Conservation (phyloP, 2,888 invertebrate species). For the Caenorhabditis sp. region DNA sequence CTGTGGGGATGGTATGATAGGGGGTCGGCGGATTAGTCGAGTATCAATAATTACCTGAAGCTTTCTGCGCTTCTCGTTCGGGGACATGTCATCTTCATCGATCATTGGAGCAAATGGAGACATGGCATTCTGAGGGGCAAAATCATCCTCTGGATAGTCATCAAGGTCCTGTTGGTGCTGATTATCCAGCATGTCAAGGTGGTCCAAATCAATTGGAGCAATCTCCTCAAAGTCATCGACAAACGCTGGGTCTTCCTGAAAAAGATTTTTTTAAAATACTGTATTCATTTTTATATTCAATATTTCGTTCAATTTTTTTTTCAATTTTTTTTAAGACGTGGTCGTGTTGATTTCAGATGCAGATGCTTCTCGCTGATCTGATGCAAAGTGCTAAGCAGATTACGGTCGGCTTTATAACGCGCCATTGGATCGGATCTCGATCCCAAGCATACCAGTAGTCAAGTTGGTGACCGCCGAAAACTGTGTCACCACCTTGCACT, state of each 20-base stretch:
- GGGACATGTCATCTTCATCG: constrained; percentile 40
- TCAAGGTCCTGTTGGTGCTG: constrained; percentile 31
- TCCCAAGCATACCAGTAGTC: constrained; percentile 28
- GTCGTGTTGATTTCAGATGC: neutral
- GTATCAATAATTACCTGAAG: too few relatives aligned
- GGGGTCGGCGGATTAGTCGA: too few relatives aligned
- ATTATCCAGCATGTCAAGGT: constrained; percentile 35
- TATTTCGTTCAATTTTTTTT: neutral
- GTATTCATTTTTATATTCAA: neutral
- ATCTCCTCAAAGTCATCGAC: constrained; percentile 69
- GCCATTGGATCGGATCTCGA: too few relatives aligned
- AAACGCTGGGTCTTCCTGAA: constrained; percentile 58
- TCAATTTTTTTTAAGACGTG: too few relatives aligned
- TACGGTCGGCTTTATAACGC: constrained; percentile 55
- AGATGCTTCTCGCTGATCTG: constrained; percentile 13
- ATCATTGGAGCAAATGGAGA: constrained; percentile 25
- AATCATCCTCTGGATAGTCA: constrained; percentile 25
- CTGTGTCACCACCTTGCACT: constrained; percentile 67
- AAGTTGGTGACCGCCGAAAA: constrained; percentile 29
- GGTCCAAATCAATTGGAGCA: constrained; percentile 51
- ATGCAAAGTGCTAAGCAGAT: constrained; percentile 62
- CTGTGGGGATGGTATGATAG: constrained; percentile 49
- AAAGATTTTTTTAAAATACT: constrained; percentile 24
- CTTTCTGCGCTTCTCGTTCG: constrained; percentile 45
- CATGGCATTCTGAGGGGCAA: constrained; percentile 15